A percentile compares a stretch with the other conserved stretches of the same genome.
phyloP scores from a whole-genome alignment of 2,888 invertebrate genomes.

The Pimpla rufipes region DNA sequence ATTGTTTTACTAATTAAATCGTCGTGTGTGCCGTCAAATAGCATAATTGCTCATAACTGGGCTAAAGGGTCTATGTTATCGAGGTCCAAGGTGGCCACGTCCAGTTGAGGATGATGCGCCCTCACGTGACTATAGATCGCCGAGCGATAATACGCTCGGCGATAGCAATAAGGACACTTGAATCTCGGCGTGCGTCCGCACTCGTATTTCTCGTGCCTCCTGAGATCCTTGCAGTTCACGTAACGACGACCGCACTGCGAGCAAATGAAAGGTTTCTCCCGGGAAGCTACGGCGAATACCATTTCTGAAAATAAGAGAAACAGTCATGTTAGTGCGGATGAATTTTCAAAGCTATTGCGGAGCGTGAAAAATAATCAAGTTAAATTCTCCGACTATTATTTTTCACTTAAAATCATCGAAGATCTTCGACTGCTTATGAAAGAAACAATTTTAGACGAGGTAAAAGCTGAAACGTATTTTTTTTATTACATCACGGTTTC shows the following conservation, averaged over 20 bases:
- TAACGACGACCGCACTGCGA: conserved; percentile 75
- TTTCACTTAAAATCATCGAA: background rate
- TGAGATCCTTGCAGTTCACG: conserved; percentile 74
- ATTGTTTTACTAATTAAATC: background rate
- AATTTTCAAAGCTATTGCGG: background rate
- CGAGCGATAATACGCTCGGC: conserved; percentile 78
- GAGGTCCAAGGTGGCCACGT: conserved; percentile 74
- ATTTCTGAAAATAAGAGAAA: conserved; percentile 45
- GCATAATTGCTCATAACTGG: conserved; percentile 55
- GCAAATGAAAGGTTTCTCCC: conserved; percentile 70
- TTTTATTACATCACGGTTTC: conserved; percentile 15
- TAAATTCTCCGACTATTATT: background rate
- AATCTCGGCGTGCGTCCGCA: conserved; percentile 80
- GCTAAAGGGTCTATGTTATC: conserved; percentile 42
- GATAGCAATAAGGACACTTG: conserved; percentile 80
- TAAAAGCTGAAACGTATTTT: background rate
- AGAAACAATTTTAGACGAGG: background rate
- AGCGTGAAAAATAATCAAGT: background rate
- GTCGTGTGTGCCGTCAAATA: background rate
- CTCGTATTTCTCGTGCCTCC: conserved; percentile 77
- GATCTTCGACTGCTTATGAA: background rate
- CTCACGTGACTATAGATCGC: conserved; percentile 80
- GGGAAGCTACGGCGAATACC: conserved; percentile 4
- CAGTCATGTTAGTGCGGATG: conserved; percentile 8
- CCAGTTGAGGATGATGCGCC: conserved; percentile 74